Evolutionary conservation across 2,888 invertebrate species (phyloP), one percentile per base, ranked within the genome.

Genomic region (Torymus tubicola): DNA sequence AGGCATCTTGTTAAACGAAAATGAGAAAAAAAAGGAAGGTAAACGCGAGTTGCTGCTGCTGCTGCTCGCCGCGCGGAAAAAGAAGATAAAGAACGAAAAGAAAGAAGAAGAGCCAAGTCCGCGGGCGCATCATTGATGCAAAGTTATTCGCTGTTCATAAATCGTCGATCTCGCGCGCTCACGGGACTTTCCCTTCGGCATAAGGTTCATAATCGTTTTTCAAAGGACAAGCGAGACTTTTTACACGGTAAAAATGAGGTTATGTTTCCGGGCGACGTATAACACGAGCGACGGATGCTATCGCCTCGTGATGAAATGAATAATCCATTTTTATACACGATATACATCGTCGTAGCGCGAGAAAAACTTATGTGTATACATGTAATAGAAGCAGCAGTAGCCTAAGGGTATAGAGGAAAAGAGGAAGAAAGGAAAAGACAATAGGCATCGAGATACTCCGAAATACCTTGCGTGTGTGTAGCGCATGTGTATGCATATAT

Each of bases 321-420:
- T 89, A 88, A 88, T 88, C 88, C 86, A 87, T 89, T 86, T 84
- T 21, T 21, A 21, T 79, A 82, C 24, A 50, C 73, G 81, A 79
- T 78, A 78, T 70, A 81, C 78, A 61, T 50, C n/a, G 57, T 21
- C 10, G 52, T 57, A 42, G 18, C 13, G n/a, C 55, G 77, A 60
- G 61, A 68, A 75, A 75, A 68, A 68, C 31, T 53, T 52, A 53
- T 18, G 52, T 52, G 61, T 55, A 24, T 21, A 21, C 2, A 21
- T 2, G 21, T 21, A 21, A 21, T 2, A 21, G 21, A 2, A 58
- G 16, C 16, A 50, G 67, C 60, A 68, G 67, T 14, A 14, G 64
- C 21, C 31, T 8, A 21, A 57, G 11, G 55, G 16, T 63, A 18
- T 5, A 52, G 13, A 14, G 10, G 21, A 18, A 68, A 18, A 12